Base-by-base conservation (phyloP, 2,113 vertebrate species). In the Pongo abelii region DNA sequence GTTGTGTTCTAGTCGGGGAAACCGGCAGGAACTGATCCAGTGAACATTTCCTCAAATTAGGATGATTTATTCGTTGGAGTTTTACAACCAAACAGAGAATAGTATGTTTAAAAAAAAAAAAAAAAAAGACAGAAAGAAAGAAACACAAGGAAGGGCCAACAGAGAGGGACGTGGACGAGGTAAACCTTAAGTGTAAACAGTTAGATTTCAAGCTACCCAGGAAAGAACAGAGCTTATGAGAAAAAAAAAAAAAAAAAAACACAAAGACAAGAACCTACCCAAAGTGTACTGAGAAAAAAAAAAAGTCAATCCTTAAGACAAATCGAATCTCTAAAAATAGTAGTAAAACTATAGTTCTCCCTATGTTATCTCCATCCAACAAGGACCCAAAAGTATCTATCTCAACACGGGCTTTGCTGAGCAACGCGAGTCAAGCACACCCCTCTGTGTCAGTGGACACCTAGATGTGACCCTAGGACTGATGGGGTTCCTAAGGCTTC, bases 1-100 rank as follows among this genome's bases (percentile, higher is more conserved):
- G 98, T 75, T 96, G 87, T 97, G 96, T 95, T 97, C 97, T 98
- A 96, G 97, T 94, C 78, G 92, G 94, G 57, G 27, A 96, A 92
- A 80, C 95, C 61, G 91, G 97, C 88, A 97, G 96, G 96, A 98
- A 93, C 95, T 0, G 61, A 96, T 92, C 90, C 94, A 96, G 55
- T 7, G 57, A 97, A 81, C 61, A 69, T 61, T 48, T 93, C 59
- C 64, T 94, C 94, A 94, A 75, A 95, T 78, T 32, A 88, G 77
- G 52, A 27, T 70, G 75, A 97, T 89, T 97, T 32, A 85, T 90
- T 93, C 86, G 88, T 89, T 93, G 40, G 77, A 70, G 32, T 70
- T 93, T 97, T 80, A 95, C 78, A 90, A 74, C 57, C 84, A 95
- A 86, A 93, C 67, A 87, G 64, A 94, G 59, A 93, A 27, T 30